Percentiles rank a stretch among this genome's conserved stretches.
Conservation (phyloP, 2,113 vertebrate species). For the Semnornis frantzii region DNA sequence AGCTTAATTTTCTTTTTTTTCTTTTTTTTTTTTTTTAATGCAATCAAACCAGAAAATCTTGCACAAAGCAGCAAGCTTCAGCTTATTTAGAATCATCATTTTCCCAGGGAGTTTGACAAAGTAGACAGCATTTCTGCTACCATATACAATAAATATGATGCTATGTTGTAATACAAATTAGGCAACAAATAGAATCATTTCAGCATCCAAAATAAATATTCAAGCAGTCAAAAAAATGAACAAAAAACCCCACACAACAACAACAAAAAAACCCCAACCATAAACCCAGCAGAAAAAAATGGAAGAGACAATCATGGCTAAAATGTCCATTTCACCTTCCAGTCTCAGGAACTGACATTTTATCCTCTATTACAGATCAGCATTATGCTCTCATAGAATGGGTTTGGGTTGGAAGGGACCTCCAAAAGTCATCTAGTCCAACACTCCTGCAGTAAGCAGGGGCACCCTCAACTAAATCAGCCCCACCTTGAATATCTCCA, state of each 20-base stretch:
- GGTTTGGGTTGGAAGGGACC: too few relatives aligned
- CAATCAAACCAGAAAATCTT: not conserved
- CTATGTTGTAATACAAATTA: not conserved
- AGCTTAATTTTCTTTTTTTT: not conserved
- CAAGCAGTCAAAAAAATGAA: not conserved
- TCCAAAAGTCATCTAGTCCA: too few relatives aligned
- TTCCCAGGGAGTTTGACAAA: not conserved
- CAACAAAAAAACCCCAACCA: not conserved
- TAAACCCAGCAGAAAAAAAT: not conserved
- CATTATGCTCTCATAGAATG: not conserved
- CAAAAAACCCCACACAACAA: fast-evolving
- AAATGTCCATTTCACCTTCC: not conserved
- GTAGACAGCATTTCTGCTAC: not conserved
- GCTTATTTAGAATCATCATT: not conserved
- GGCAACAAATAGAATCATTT: not conserved
- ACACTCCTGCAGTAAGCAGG: too few relatives aligned
- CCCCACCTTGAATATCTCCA: too few relatives aligned
- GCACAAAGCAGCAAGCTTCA: not conserved
- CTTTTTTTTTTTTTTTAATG: not conserved
- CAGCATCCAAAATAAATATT: not conserved
- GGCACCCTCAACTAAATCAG: too few relatives aligned
- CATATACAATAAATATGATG: not conserved
- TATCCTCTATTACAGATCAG: not conserved
- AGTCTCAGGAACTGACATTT: not conserved
- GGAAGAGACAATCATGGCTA: not conserved